phyloP scores from a whole-genome alignment of 2,888 invertebrate species.

The Julus scanicus region DNA sequence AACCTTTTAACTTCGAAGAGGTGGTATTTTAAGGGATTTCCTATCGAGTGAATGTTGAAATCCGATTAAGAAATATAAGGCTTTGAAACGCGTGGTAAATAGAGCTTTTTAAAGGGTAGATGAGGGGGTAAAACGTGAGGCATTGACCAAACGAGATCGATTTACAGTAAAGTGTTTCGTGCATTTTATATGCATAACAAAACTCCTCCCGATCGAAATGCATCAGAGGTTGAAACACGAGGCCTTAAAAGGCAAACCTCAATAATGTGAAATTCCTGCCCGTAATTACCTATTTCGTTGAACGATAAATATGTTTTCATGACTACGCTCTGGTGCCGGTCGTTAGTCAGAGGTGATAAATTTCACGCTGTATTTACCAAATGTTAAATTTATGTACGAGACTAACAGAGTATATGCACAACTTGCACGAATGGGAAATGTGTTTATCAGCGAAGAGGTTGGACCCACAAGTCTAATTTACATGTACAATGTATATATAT shows the following conservation, averaged over 20 bases:
- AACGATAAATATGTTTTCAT: constrained; percentile 23
- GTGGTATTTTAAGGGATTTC: constrained; percentile 10
- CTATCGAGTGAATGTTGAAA: not conserved
- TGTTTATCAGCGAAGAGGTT: not conserved
- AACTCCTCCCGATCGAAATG: not conserved
- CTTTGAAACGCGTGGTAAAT: not conserved
- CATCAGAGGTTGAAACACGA: too few relatives aligned
- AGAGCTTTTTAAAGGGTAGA: not conserved
- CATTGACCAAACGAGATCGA: constrained; percentile 10
- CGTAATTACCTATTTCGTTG: not conserved
- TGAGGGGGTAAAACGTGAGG: not conserved
- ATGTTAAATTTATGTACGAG: constrained; percentile 13
- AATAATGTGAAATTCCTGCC: not conserved
- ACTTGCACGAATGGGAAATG: not conserved
- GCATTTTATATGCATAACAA: constrained; percentile 14
- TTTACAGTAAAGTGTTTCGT: not conserved
- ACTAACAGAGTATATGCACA: not conserved
- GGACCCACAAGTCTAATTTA: too few relatives aligned
- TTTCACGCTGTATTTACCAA: not conserved
- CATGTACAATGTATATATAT: too few relatives aligned
- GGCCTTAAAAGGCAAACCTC: not conserved
- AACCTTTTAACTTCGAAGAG: not conserved
- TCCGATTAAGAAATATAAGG: not conserved
- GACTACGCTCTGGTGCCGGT: not conserved
- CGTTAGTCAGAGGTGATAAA: not conserved